Conservation (phyloP, 2,888 invertebrate species). For the Cosmorhoe ocellata region DNA sequence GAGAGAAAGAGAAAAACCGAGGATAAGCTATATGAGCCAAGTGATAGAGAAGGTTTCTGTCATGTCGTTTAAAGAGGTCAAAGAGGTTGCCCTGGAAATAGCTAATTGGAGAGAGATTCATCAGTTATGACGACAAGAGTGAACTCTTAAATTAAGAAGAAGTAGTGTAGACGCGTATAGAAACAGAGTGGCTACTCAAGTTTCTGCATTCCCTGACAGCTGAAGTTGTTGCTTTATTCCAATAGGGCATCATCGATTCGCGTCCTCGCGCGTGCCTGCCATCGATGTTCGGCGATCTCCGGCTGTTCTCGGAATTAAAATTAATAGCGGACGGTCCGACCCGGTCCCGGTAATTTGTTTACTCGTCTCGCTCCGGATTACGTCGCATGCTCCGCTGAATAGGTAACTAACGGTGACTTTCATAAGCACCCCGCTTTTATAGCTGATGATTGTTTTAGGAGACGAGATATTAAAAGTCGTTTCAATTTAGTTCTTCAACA, state of each 20-base stretch:
- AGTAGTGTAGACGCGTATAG: too few relatives aligned
- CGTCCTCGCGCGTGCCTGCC: slow-evolving; percentile 64
- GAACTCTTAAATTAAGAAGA: too few relatives aligned
- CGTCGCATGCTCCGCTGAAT: slow-evolving; percentile 75
- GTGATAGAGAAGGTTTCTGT: too few relatives aligned
- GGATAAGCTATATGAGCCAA: too few relatives aligned
- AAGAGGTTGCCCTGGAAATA: too few relatives aligned
- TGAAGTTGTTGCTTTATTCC: slow-evolving; percentile 14
- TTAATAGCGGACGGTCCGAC: slow-evolving; percentile 74
- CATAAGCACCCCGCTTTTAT: slow-evolving; percentile 36
- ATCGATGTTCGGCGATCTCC: slow-evolving; percentile 72
- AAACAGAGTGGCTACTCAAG: too few relatives aligned
- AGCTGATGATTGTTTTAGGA: slow-evolving; percentile 32
- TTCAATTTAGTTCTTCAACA: background rate
- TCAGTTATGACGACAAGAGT: too few relatives aligned
- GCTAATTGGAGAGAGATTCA: too few relatives aligned
- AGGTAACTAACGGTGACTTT: slow-evolving; percentile 73
- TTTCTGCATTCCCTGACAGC: slow-evolving; percentile 10
- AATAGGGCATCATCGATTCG: slow-evolving; percentile 29
- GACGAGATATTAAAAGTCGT: slow-evolving; percentile 9
- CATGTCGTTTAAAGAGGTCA: too few relatives aligned
- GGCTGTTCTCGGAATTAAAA: slow-evolving; percentile 76
- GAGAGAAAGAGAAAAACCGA: too few relatives aligned
- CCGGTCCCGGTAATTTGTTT: slow-evolving; percentile 76
- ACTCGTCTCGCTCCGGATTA: slow-evolving; percentile 77